phyloP scores from a whole-genome alignment of 1,140 invertebrate genomes.

The Zaprionus inermis region DNA sequence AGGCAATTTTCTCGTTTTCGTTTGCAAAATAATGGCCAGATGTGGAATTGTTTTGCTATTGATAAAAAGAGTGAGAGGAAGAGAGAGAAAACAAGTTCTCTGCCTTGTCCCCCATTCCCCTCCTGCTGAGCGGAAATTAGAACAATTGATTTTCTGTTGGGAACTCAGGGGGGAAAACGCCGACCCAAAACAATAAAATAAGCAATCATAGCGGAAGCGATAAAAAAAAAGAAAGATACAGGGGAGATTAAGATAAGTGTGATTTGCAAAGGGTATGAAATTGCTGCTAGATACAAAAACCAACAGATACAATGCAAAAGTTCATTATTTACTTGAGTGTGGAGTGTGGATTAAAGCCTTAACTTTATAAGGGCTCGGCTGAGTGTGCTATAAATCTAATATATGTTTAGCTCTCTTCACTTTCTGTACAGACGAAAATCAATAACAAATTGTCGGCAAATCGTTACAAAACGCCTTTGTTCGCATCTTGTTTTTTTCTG shows the following conservation, averaged over 20 bases:
- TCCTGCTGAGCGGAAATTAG: slow-evolving; percentile 45
- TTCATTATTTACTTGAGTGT: not conserved
- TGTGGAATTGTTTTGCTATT: slow-evolving; percentile 63
- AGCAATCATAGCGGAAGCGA: slow-evolving; percentile 20
- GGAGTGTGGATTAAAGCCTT: not conserved
- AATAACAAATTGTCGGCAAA: slow-evolving; percentile 2
- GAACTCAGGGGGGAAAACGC: not conserved
- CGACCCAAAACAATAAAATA: slow-evolving; percentile 19
- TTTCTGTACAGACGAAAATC: slow-evolving; percentile 10
- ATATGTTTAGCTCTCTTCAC: not conserved
- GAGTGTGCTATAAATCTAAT: not conserved
- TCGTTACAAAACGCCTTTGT: slow-evolving; percentile 6
- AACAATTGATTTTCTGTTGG: slow-evolving; percentile 45
- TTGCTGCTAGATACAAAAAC: not conserved
- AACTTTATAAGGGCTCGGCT: not conserved
- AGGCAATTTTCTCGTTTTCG: slow-evolving; percentile 61
- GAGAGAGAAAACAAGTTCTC: slow-evolving; percentile 26
- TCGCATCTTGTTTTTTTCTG: slow-evolving; percentile 38
- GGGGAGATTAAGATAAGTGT: slow-evolving; percentile 3
- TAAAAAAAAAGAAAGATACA: not conserved
- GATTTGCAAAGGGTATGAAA: not conserved
- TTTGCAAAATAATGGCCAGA: slow-evolving; percentile 65
- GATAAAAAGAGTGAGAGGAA: slow-evolving; percentile 36
- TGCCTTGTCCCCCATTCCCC: not conserved
- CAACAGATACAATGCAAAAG: not conserved